Base-by-base conservation (phyloP, 2,113 vertebrate genomes). In the Corythornis vintsioides region DNA sequence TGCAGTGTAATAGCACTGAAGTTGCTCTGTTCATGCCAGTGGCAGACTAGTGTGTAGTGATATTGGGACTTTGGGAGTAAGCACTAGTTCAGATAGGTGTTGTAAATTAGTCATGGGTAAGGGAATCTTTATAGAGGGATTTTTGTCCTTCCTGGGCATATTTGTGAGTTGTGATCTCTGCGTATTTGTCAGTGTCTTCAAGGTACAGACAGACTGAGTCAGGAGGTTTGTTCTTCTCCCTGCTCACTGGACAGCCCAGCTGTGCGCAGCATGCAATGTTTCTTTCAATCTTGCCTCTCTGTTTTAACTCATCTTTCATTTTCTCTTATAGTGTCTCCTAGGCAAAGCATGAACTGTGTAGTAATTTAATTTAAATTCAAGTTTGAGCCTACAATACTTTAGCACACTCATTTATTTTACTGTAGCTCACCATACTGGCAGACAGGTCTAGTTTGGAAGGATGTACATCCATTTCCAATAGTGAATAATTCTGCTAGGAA, bases 371-470 rank as follows among this genome's bases (percentile, higher is more conserved):
- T 61, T 60, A 2, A 47, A 3, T 11, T 40, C 15, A 52, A n/a
- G n/a, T 35, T 50, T 59, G 47, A 87, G 57, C 22, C 26, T 72
- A 19, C n/a, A 43, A 0, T 35, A 47, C 10, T 29, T 14, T 3
- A 63, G 28, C 20, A 5, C 5, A 11, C 13, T 53, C 14, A 88
- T 86, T 80, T 71, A 67, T 92, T 83, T 92, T 90, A 83, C 83
- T 93, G 80, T 52, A 93, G 76, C 89, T 95, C 88, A 60, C 91
- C 73, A 76, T 95, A 2, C 88, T 86, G 92, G 69, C 67, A 10
- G 19, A 33, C 20, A 80, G 29, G 45, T 28, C 33, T 70, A 42
- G 16, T 52, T 24, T 22, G 6, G 42, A 55, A 74, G 35, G 31
- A 15, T 56, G 45, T 35, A 15, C 15, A 35, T 40, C 35, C 1